Evolutionary conservation across 37 sponge, comb jelly and placozoan species (phyloP).

Genomic region (Chondrilla cf. caribensis): DNA sequence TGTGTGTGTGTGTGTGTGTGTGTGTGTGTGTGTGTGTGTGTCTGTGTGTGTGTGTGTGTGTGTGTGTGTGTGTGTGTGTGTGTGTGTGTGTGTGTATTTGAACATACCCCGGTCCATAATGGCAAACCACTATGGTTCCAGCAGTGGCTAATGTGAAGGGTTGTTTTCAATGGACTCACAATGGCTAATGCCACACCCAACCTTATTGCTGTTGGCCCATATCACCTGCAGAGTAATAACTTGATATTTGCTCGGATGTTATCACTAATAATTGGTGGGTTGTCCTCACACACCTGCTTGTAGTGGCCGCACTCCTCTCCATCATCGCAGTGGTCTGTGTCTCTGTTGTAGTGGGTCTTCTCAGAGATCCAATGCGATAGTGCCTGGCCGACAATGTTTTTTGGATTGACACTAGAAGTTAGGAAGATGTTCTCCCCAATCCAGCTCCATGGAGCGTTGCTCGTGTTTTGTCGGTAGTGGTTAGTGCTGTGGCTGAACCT

Average conservation of each 20-base stretch:
- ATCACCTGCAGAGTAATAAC: neutral
- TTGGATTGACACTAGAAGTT: neutral
- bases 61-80: slow-evolving; percentile 33
- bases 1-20: slow-evolving; percentile 1
- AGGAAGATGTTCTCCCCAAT: slow-evolving; percentile 13
- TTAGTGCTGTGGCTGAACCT: slow-evolving; percentile 2
- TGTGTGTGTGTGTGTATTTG: neutral
- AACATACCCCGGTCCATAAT: neutral
- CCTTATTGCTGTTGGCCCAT: neutral
- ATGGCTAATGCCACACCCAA: neutral
- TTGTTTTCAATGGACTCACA: neutral
- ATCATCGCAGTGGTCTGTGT: neutral
- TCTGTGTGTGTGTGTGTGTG: slow-evolving; percentile 25
- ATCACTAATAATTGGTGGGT: neutral
- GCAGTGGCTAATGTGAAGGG: neutral
- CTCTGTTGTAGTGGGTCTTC: neutral
- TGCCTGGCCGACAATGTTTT: neutral
- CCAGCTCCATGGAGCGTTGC: neutral
- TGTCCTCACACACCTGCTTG: neutral
- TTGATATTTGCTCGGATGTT: neutral
- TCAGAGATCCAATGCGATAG: neutral
- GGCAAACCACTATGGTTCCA: neutral
- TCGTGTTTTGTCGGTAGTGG: neutral
- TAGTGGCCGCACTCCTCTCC: neutral
- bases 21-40: neutral